Conservation (phyloP, 2,888 invertebrate genomes). For the Eilema griseolum region DNA sequence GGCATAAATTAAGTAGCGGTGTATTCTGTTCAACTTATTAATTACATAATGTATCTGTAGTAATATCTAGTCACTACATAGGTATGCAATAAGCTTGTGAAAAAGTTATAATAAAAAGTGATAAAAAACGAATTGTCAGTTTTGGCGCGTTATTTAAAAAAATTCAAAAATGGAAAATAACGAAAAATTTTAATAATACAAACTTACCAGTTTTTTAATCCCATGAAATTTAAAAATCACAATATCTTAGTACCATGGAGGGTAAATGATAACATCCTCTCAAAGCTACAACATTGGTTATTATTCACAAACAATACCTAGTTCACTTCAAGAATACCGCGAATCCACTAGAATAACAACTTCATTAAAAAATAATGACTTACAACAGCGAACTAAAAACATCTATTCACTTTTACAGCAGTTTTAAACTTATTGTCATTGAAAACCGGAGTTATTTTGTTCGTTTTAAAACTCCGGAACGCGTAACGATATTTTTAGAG, state of each 20-base stretch:
- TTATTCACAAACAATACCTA: conserved; percentile 74
- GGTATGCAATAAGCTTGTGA: too few species aligned
- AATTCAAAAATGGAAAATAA: background rate
- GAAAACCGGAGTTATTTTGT: conserved; percentile 60
- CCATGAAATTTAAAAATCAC: conserved; percentile 76
- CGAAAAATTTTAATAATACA: background rate
- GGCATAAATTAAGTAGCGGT: too few species aligned
- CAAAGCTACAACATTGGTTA: conserved; percentile 70
- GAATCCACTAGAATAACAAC: conserved; percentile 55
- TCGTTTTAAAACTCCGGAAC: conserved; percentile 60
- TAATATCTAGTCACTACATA: too few species aligned
- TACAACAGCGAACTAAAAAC: conserved; percentile 20
- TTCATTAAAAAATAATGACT: conserved; percentile 32
- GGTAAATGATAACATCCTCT: conserved; percentile 77
- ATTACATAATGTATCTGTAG: too few species aligned
- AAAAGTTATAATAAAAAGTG: too few species aligned
- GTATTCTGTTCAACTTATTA: too few species aligned
- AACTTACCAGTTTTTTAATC: conserved; percentile 77
- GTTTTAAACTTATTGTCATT: conserved; percentile 61
- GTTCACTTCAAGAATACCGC: conserved; percentile 69
- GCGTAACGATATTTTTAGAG: conserved; percentile 67
- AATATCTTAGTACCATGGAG: conserved; percentile 66
- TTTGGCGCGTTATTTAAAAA: background rate
- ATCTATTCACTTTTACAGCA: conserved; percentile 34
- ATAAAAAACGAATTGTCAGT: too few species aligned